Base-by-base conservation (phyloP, 2,113 vertebrate genomes). In the Triplophysa dalaica region DNA sequence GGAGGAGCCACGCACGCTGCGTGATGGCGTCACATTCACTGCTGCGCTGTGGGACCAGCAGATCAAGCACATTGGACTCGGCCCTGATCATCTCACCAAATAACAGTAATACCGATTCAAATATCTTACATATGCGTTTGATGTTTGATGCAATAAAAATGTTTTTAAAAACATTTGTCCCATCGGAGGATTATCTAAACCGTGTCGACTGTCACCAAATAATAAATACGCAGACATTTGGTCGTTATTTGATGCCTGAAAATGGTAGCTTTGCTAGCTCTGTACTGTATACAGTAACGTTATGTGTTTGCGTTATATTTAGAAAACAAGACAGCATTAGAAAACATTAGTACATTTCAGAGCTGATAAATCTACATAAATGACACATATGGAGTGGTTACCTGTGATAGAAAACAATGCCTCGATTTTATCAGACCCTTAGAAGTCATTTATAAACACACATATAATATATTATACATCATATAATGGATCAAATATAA, bases 11-110 rank as follows among this genome's bases (percentile, higher is more conserved):
- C 69, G 65, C 60, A 14, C 54, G 7, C 8, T 48, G 41, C 84
- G 84, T 79, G 29, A 69, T 83, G 22, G 41, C 84, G 84, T 73
- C 52, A 26, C 43, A 26, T 14, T n/a, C n/a, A 21, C 17, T 24
- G n/a, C 73, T 19, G 43, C 73, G 17, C 73, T 22, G 14, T 52
- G 13, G 16, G 14, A 52, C 50, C 54, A 33, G 33, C 70, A 29
- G 9, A 65, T 65, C 45, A 12, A 38, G 43, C 61, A 22, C 26
- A 38, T 45, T 1, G 75, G 75, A 77, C 45, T 77, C 75, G 61
- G 75, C 75, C 45, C 65, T 16, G 45, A 65, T 65, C 62, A 26
- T 77, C 62, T 65, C 75, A 17, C 45, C 45, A 62, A 65, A 65
- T 77, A 54, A 77, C 75, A 65, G 62, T 77, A 77, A 77, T 16